Base-by-base conservation (phyloP, 2,113 vertebrate species). In the Anser cygnoides region DNA sequence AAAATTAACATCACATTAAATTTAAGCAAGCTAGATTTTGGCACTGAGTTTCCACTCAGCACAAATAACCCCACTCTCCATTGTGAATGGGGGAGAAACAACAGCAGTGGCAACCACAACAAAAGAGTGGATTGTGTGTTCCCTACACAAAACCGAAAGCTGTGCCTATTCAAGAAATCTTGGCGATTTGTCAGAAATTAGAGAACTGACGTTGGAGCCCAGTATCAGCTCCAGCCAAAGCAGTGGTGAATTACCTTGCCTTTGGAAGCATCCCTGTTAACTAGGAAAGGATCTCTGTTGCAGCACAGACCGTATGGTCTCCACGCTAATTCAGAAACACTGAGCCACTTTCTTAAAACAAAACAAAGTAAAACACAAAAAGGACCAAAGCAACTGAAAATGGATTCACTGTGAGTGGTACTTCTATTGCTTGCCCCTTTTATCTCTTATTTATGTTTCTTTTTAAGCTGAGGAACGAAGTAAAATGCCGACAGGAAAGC, bases 121-220 rank as follows among this genome's bases (percentile, higher is more conserved):
- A 96, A 96, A 97, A 96, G 95, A 97, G 52, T 74, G 83, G 89
- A 95, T 94, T 97, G 90, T 97, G 74, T 72, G 79, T 50, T 96
- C 91, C 70, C 93, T 68, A 92, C 76, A 96, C 95, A 97, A 94
- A 96, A 96, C 90, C 92, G 93, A 96, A 96, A 96, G 93, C 94
- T 93, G 84, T 81, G 89, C 87, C 89, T 96, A 96, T 95, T 96
- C 92, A 97, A 95, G 89, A 96, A 95, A 96, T 75, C 84, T 92
- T 97, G 96, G 96, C 91, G 80, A 93, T 88, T 95, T 90, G 72
- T 95, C 94, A 97, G 91, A 96, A 96, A 95, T 81, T 73, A 95
- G 82, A 94, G 95, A 92, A 95, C 72, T 95, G 81, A 93, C 19
- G 49, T 49, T 92, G 75, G 37, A 96, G 70, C 50, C 82, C 84